Evolutionary conservation across 1,140 invertebrate genomes (phyloP).

Genomic region (Drosophila seguyi): DNA sequence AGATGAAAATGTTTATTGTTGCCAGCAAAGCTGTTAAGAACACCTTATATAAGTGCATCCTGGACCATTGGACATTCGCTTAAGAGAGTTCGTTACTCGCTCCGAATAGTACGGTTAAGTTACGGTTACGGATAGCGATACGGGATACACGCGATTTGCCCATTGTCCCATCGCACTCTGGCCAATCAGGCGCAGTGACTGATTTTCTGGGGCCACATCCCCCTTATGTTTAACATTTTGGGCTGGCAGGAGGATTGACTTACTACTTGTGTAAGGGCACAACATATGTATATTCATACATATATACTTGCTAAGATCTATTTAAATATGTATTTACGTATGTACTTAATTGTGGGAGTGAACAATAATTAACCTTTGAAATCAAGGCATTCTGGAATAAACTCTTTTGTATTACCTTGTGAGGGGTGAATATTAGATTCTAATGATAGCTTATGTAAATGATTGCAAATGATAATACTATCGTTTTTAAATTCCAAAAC

Average conservation of each 20-base stretch:
- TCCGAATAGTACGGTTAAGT: conserved; percentile 7
- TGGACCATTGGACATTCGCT: neutral
- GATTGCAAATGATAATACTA: no score
- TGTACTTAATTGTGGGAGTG: neutral
- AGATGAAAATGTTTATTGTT: neutral
- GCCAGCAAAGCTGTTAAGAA: neutral
- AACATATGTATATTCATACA: conserved; percentile 1
- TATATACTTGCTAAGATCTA: conserved; percentile 1
- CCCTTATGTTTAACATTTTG: conserved; percentile 7
- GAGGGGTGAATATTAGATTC: neutral
- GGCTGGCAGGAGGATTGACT: conserved; percentile 15
- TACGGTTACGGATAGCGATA: conserved; percentile 23
- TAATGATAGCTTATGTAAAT: neutral
- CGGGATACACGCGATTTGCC: conserved; percentile 41
- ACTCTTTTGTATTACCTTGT: neutral
- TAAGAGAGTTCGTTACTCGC: conserved; percentile 4
- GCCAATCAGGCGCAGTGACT: conserved; percentile 60
- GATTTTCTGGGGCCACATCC: conserved; percentile 37
- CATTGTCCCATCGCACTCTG: conserved; percentile 47
- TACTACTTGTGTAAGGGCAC: conserved; percentile 46
- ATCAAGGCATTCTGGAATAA: neutral
- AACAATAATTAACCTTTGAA: neutral
- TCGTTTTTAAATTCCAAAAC: neutral
- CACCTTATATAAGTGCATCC: neutral
- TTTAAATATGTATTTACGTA: neutral